Evolutionary conservation across 2,797 vertebrate species (phyloP).

Genomic region (Kryptopterus vitreolus): DNA sequence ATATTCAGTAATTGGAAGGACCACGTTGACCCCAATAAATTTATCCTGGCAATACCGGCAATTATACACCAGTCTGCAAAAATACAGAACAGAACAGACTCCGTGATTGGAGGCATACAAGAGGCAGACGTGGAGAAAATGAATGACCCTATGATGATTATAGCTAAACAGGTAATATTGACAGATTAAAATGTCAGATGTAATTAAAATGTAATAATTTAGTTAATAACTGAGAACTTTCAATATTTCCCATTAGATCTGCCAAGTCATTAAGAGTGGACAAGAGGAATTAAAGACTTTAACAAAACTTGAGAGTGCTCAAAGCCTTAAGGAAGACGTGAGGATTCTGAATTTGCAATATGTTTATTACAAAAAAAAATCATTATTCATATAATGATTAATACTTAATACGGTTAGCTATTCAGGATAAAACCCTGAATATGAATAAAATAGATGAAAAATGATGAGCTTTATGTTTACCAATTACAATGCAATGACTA

Average conservation of each 20-base stretch:
- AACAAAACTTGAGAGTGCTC: constrained; percentile 19
- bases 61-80: constrained; percentile 1
- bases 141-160: constrained; percentile 18
- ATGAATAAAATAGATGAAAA: not conserved
- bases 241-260: constrained; percentile 40
- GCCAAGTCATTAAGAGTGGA: constrained; percentile 42
- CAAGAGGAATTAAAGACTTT: constrained; percentile 35
- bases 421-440: not conserved
- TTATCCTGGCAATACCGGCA: constrained; percentile 36
- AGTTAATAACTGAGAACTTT: not conserved
- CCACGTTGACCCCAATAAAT: constrained; percentile 29
- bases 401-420: not conserved
- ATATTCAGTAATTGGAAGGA: constrained; percentile 36
- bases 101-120: not conserved
- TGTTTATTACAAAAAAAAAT: not conserved
- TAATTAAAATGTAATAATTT: not conserved
- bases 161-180: constrained; percentile 39
- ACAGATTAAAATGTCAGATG: not conserved
- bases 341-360: not conserved
- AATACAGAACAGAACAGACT: not conserved
- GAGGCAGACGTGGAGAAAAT: constrained; percentile 16
- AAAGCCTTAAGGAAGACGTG: constrained; percentile 37
- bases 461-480: not conserved
- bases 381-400: too few relatives aligned
- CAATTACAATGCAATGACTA: not conserved